phyloP scores from a whole-genome alignment of 2,888 invertebrate genomes.

The Fabriciana adippe region DNA sequence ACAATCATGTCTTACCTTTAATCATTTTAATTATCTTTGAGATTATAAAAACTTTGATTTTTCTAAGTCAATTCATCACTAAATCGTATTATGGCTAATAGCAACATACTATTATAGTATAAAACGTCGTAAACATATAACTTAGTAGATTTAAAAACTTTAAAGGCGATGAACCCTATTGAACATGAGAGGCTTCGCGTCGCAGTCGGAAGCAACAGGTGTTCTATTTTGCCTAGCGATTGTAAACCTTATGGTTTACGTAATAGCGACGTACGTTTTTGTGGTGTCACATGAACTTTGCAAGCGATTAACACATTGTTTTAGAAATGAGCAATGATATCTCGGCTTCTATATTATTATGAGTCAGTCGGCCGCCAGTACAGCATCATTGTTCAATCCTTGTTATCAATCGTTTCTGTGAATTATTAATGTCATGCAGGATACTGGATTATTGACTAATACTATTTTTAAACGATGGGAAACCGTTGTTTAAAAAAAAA shows the following conservation, averaged over 20 bases:
- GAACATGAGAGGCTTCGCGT: constrained; percentile 21
- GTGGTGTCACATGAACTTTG: constrained; percentile 35
- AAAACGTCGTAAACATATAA: constrained; percentile 13
- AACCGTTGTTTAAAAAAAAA: neutral
- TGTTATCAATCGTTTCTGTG: constrained; percentile 33
- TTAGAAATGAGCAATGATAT: constrained; percentile 57
- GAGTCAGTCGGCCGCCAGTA: constrained; percentile 56
- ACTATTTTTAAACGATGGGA: constrained; percentile 2
- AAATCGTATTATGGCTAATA: constrained; percentile 20
- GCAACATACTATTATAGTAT: constrained; percentile 17
- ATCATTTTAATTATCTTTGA: neutral
- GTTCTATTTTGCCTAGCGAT: constrained; percentile 30
- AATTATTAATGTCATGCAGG: constrained; percentile 24
- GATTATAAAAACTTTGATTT: constrained; percentile 6
- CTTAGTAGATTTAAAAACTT: constrained; percentile 12
- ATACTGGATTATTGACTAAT: constrained; percentile 15
- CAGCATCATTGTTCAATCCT: constrained; percentile 41
- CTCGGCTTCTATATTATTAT: constrained; percentile 50
- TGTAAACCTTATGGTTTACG: constrained; percentile 39
- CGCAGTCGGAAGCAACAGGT: constrained; percentile 34
- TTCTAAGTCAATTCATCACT: constrained; percentile 18
- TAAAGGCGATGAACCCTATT: constrained; percentile 15
- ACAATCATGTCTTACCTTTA: neutral
- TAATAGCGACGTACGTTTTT: constrained; percentile 6
- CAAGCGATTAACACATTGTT: constrained; percentile 41